Base-by-base conservation (phyloP, 2,113 vertebrate species). In the Mesembrinibis cayennensis region DNA sequence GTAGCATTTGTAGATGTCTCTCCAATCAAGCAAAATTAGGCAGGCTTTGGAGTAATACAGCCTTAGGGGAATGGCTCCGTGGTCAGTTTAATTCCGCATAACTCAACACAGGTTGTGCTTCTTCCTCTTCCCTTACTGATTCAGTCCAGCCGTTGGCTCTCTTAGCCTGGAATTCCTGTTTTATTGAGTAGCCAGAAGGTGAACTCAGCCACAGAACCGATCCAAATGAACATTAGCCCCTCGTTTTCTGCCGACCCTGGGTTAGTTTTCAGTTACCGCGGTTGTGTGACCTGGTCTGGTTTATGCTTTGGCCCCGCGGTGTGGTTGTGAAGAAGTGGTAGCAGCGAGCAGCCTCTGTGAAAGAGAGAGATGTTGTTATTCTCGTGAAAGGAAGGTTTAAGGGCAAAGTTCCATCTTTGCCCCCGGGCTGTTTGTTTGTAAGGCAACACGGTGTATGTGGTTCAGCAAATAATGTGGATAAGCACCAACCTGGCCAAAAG, bases 291-390 rank as follows among this genome's bases (percentile, higher is more conserved):
- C 58, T 76, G 47, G 55, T 56, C 44, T 44, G 44, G 7, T 86
- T 69, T 76, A 16, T 0, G 0, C 11, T 52, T 84, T 63, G 59
- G 36, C 74, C 91, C 55, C 0, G 0, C 0, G 1, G 45, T 6
- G 47, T 42, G 65, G 38, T 7, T 63, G 78, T 7, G 62, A 18
- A 67, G 61, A 63, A 13, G 34, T 2, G 19, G 55, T 61, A 65
- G 82, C 44, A 47, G 30, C 0, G 16, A 90, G 36, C 69, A 38
- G 22, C 36, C 40, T 40, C 1, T 0, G 1, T 40, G 72, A 11
- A 30, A 52, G 13, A 52, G 26, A 44, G n/a, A 13, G 23, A 34
- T 12, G 40, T 0, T 58, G 63, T 40, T 23, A 16, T 36, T 49
- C 1, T 50, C 58, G 44, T 47, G 61, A 67, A 90, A 59, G 44